Evolutionary conservation across 2,888 invertebrate genomes (phyloP).

Genomic region (Leptopilina myrica): DNA sequence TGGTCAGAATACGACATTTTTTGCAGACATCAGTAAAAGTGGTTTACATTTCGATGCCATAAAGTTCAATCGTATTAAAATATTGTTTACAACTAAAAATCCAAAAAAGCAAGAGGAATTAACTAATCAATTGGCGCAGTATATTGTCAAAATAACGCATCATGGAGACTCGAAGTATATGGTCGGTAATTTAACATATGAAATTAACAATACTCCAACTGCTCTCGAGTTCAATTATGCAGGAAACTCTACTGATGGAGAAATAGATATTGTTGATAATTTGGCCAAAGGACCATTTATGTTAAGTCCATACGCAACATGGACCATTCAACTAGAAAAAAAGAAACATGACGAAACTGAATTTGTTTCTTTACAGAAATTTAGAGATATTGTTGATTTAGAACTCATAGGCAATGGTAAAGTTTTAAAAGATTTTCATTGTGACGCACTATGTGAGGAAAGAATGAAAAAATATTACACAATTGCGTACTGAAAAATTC

Average conservation of each 20-base stretch:
- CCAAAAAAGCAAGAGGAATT: neutral
- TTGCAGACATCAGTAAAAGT: neutral
- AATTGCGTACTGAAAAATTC: slow-evolving; percentile 55
- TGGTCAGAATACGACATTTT: neutral
- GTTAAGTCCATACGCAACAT: slow-evolving; percentile 4
- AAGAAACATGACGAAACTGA: neutral
- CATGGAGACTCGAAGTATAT: neutral
- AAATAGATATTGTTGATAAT: neutral
- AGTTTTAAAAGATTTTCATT: neutral
- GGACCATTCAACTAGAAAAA: neutral
- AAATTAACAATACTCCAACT: neutral
- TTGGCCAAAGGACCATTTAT: neutral
- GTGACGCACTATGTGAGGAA: neutral
- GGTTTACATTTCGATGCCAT: neutral
- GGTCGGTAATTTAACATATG: neutral
- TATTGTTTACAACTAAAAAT: neutral
- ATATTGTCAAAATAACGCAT: neutral
- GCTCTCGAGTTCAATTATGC: neutral
- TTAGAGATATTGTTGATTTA: neutral
- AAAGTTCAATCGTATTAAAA: neutral
- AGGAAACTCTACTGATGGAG: neutral
- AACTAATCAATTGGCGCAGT: neutral
- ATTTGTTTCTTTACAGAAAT: neutral
- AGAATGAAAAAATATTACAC: neutral
- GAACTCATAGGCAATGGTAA: neutral